Evolutionary conservation across 2,888 invertebrate species (phyloP), one percentile per base, ranked within the genome.

Genomic region (Philereme vetulata): DNA sequence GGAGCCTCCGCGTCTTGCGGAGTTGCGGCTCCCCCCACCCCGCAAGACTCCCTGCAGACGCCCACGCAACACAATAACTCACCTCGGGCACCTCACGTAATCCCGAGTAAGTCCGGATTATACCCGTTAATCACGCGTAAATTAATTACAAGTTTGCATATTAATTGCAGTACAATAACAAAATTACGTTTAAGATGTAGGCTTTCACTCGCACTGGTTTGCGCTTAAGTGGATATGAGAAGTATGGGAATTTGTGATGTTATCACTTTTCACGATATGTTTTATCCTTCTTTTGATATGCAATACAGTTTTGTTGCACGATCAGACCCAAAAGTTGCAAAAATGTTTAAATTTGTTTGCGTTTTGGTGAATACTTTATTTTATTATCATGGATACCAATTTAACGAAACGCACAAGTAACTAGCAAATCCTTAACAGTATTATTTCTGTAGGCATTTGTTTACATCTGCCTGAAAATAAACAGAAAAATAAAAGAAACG

Each of bases 101-200:
- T 91, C 90, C 85, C 85, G 82, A 90, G 88, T 88, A 89, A 90
- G 85, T 86, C 88, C 81, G 91, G 88, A 91, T 92, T 90, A 91
- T 90, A 74, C 84, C 87, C 91, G 90, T 92, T 92, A 89, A 91
- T 92, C 91, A 91, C 83, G 78, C 84, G 81, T 86, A 92, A 91
- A 91, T 92, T 92, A 91, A 92, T 92, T 92, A 91, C 90, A 91
- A 91, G 86, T 91, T 90, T 86, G 86, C 78, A 83, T 90, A 91
- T 92, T 91, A 91, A 92, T 91, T 92, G 90, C 86, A 81, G 84
- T 77, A 86, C 89, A 88, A 87, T 90, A 88, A 90, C 82, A 86
- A 80, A 84, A 86, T 86, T 84, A 84, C 81, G 77, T 81, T 81
- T 83, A 75, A 79, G 76, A 80, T 78, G 73, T 67, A 72, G 68